Base-by-base conservation (phyloP, 2,113 vertebrate species). In the Cervus canadensis region DNA sequence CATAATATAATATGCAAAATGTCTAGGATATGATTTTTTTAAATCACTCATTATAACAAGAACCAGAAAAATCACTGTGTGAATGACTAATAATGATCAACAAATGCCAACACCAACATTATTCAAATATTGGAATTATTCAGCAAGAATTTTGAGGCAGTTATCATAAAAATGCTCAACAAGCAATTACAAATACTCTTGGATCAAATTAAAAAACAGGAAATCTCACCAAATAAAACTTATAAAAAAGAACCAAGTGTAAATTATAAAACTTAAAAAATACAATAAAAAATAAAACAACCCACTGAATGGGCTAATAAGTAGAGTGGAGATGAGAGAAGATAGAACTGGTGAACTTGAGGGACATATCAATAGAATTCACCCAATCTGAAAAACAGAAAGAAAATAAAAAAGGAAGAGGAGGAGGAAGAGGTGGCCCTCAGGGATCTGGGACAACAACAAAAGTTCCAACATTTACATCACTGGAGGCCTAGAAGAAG, bases 241-340 rank as follows among this genome's bases (percentile, higher is more conserved):
- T 95, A 52, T 85, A 59, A 88, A 91, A 64, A 97, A 92, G 25
- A 82, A 56, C 5, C 15, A 83, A 94, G 93, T 94, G 13, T 12
- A 93, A 95, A 90, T 67, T 85, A 76, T 16, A 89, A 21, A 93
- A 74, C 48, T 86, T 40, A 97, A 96, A 64, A 94, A 90, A 92
- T 21, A 94, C 5, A 96, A n/a, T 78, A 76, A 87, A 87, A 95
- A 89, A 92, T 54, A 84, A 90, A 87, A 45, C 62, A 48, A 94
- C 19, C 60, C 30, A 93, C 30, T 82, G 54, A 54, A 84, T 54
- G 26, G 59, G 19, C 6, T 85, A 87, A 85, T 79, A 25, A 56
- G 28, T 79, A 76, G 6, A 52, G 60, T 81, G 30, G 21, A 95
- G 74, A 81, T 90, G 17, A 95, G 14, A 97, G 12, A 90, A 71